Conservation (phyloP, 2,888 invertebrate genomes). For the Drosophila paramelanica region DNA sequence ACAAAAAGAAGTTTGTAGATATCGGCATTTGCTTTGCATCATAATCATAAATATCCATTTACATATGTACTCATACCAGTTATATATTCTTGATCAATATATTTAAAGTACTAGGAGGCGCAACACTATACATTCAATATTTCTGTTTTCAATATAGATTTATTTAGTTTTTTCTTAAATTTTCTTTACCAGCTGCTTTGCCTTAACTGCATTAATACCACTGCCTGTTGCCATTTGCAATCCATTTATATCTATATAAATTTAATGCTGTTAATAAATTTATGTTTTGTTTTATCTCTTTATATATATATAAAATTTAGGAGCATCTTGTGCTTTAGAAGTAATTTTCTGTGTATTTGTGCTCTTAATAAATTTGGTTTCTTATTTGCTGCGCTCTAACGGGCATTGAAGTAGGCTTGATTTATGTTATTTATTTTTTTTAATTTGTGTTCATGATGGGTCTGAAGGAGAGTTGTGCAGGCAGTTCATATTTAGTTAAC, state of each 20-base stretch:
- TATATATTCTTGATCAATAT: constrained; percentile 68
- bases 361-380: constrained; percentile 47
- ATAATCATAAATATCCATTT: constrained; percentile 68
- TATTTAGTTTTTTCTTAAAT: constrained; percentile 37
- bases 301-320: constrained; percentile 48
- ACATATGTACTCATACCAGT: constrained; percentile 66
- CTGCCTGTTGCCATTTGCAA: constrained; percentile 28
- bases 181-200: constrained; percentile 34
- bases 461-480: constrained; percentile 48
- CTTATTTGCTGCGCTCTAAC: constrained; percentile 41
- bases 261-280: constrained; percentile 49
- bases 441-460: constrained; percentile 31
- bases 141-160: constrained; percentile 52
- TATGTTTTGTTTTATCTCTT: constrained; percentile 28
- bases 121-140: constrained; percentile 80
- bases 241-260: constrained; percentile 53
- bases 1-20: constrained; percentile 62
- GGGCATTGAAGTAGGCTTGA: constrained; percentile 41
- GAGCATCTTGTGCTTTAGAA: constrained; percentile 50
- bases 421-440: constrained; percentile 28
- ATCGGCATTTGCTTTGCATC: constrained; percentile 56
- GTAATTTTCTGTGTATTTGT: constrained; percentile 45
- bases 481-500: constrained; percentile 50
- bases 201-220: constrained; percentile 20
- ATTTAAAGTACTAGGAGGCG: constrained; percentile 76